Conservation (phyloP, 2,797 vertebrate species). For the Alcedo atthis region DNA sequence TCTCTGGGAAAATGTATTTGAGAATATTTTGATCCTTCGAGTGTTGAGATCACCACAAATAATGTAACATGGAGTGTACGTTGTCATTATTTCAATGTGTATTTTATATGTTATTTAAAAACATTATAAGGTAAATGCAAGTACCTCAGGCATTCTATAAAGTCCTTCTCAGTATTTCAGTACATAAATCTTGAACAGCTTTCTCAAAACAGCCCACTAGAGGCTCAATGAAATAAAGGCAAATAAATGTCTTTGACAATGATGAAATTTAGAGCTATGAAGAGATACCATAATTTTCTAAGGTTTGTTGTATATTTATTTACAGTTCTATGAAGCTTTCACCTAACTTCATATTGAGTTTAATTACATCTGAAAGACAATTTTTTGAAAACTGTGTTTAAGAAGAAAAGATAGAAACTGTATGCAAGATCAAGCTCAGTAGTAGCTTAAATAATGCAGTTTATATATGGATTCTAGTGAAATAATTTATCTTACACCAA, state of each 20-base stretch:
- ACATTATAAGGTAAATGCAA: not conserved
- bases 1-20: not conserved
- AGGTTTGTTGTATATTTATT: not conserved
- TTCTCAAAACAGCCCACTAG: slow-evolving; percentile 8
- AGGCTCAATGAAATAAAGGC: slow-evolving; percentile 25
- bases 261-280: slow-evolving; percentile 19
- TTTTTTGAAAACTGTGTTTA: not conserved
- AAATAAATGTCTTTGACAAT: slow-evolving; percentile 27
- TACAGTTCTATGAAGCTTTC: not conserved
- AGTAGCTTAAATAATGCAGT: not conserved
- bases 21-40: not conserved
- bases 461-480: not conserved
- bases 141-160: not conserved
- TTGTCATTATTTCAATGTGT: not conserved
- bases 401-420: not conserved
- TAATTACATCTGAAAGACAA: not conserved
- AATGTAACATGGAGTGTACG: not conserved
- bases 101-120: slow-evolving; percentile 20
- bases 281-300: not conserved
- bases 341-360: not conserved
- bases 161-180: not conserved
- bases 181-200: slow-evolving; percentile 17
- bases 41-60: not conserved
- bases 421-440: not conserved
- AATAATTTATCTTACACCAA: not conserved